Percentiles rank a stretch among this genome's conserved stretches.
These are phyloP conservation scores for Orbicella faveolata DNA, from an alignment of 64 coral and sea anemone genomes.

Conservation along the genomic window DNA sequence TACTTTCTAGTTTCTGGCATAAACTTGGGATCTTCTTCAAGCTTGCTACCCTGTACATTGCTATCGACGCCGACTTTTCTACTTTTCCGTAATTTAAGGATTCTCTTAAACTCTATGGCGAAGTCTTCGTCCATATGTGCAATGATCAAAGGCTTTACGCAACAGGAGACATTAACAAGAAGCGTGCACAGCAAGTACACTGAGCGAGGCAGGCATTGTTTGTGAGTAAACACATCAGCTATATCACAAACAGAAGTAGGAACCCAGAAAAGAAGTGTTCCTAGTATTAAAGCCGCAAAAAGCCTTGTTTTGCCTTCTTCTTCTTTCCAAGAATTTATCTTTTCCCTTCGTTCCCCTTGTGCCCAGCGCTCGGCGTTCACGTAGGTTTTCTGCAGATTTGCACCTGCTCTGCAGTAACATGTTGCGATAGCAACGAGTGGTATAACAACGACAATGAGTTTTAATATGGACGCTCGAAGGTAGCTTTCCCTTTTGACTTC, in stretches of 20 bases:
- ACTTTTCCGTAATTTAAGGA: constrained; percentile 15
- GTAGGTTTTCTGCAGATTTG: not conserved
- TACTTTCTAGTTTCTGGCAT: not conserved
- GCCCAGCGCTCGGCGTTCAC: not conserved
- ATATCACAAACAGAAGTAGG: constrained; percentile 20
- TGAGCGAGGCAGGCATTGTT: constrained; percentile 34
- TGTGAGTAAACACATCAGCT: not conserved
- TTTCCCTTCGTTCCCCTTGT: not conserved
- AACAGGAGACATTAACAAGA: not conserved
- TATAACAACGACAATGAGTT: not conserved
- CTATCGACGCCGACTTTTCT: not conserved
- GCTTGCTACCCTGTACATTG: not conserved
- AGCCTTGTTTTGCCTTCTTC: constrained; percentile 15
- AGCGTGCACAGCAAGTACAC: constrained; percentile 16
- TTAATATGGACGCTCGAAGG: not conserved
- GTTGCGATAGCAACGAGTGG: constrained; percentile 19
- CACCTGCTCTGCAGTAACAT: constrained; percentile 33
- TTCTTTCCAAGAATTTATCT: not conserved
- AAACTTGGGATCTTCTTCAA: not conserved
- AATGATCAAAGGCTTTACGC: constrained; percentile 3
- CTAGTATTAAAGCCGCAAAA: constrained; percentile 19
- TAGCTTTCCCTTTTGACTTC: not conserved
- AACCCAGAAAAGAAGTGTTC: constrained; percentile 25
- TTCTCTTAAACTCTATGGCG: constrained; percentile 21
- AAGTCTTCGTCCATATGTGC: constrained; percentile 8